phyloP scores from a whole-genome alignment of 1,140 invertebrate genomes.

The Matsumurasca onukii region DNA sequence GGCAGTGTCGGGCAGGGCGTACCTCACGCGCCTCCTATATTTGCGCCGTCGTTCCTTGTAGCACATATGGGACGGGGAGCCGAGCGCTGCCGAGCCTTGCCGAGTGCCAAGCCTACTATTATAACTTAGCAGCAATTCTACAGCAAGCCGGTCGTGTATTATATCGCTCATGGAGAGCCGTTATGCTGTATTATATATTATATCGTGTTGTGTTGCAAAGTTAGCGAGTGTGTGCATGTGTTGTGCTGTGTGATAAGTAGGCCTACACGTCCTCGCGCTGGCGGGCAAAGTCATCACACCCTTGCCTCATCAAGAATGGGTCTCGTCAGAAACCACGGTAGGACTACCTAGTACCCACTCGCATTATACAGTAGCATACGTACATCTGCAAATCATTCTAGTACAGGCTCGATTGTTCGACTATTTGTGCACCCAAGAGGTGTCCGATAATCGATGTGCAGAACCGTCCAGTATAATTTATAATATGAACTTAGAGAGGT shows the following conservation, averaged over 20 bases:
- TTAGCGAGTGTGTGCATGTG: too few species aligned
- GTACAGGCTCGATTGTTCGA: too few species aligned
- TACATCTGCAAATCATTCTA: too few species aligned
- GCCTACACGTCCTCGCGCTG: slow-evolving; percentile 19
- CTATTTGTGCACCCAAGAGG: too few species aligned
- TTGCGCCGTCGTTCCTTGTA: slow-evolving; percentile 37
- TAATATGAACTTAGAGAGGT: too few species aligned
- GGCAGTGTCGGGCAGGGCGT: slow-evolving; percentile 16
- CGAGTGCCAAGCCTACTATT: slow-evolving; percentile 25
- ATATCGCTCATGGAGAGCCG: not conserved
- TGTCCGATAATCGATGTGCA: too few species aligned
- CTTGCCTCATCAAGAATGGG: slow-evolving; percentile 32
- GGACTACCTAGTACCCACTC: too few species aligned
- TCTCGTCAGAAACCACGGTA: slow-evolving; percentile 19
- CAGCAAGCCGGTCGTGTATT: not conserved
- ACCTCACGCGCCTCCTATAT: slow-evolving; percentile 39
- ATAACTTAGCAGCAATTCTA: slow-evolving; percentile 28
- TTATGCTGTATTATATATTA: not conserved
- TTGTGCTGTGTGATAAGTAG: not conserved
- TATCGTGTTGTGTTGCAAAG: too few species aligned
- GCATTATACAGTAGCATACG: too few species aligned
- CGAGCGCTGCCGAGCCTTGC: slow-evolving; percentile 15
- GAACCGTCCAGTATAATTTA: too few species aligned
- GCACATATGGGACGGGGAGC: slow-evolving; percentile 30
- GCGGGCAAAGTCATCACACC: slow-evolving; percentile 34